These are phyloP conservation scores for Aquatica leii DNA, from an alignment of 2,888 invertebrate genomes.

Conservation along the genomic window DNA sequence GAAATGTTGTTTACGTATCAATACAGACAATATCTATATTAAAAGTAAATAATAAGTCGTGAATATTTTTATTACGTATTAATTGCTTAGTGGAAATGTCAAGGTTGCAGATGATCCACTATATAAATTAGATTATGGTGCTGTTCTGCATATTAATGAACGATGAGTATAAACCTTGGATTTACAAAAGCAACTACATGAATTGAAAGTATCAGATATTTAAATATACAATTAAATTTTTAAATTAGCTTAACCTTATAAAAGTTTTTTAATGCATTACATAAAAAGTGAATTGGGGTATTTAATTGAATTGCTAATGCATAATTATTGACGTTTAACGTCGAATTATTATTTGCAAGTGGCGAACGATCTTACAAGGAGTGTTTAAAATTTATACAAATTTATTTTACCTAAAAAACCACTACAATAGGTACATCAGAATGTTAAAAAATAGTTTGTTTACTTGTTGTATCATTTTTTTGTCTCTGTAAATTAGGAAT, in stretches of 20 bases:
- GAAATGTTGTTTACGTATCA: conserved; percentile 20
- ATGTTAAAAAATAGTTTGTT: no score
- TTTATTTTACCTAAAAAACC: no score
- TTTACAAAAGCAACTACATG: conserved; percentile 30
- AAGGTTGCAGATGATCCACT: conserved; percentile 51
- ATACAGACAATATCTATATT: conserved; percentile 39
- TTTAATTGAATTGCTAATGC: no score
- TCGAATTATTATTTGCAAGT: no score
- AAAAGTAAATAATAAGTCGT: conserved; percentile 37
- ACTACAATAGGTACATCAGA: no score
- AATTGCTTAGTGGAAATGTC: conserved; percentile 54
- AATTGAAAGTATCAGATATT: conserved; percentile 1
- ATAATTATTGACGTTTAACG: no score
- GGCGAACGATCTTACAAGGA: no score
- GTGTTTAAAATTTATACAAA: no score
- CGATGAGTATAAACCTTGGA: conserved; percentile 47
- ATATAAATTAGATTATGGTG: conserved; percentile 54
- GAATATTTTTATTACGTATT: conserved; percentile 49
- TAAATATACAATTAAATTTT: not conserved
- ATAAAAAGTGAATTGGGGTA: no score
- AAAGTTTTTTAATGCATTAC: not conserved
- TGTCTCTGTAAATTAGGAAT: no score
- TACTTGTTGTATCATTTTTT: no score
- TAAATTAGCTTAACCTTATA: conserved; percentile 7
- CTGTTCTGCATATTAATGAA: conserved; percentile 51